Base-by-base conservation (phyloP, 1,140 invertebrate genomes). In the Formica exsecta region DNA sequence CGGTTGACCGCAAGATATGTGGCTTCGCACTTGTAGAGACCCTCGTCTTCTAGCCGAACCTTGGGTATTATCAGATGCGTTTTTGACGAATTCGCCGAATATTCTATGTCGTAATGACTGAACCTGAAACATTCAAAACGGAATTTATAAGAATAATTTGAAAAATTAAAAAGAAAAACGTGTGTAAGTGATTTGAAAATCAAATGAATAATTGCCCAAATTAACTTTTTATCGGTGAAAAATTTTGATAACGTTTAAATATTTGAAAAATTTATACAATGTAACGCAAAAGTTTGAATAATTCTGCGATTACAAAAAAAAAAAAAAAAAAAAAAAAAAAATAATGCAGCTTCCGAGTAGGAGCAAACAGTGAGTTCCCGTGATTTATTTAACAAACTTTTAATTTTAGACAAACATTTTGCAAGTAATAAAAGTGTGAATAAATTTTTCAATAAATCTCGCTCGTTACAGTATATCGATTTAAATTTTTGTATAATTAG, bases 21-120 rank as follows among this genome's bases (percentile, higher is more conserved):
- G 85, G 98, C 97, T 93, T 98, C 98, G 93, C 98, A 98, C 89
- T 97, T 97, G 95, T 98, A 98, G 9, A 97, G 95, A 0, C 97
- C 98, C 91, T 98, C 98, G 93, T 98, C 98, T 71, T 96, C 96
- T 13, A 97, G 95, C 75, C 96, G 95, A 5, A 98, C 95, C 44
- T 96, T 95, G 36, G 95, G 95, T 85, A 98, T 97, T 91, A 96
- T 96, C 91, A 98, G 94, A 91, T 96, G 96, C 0, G 97, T 96
- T 86, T 96, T 96, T 0, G 96, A 97, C 7, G 95, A 95, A 92
- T 97, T 96, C 6, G 95, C 94, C 38, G 95, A 95, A 94, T 97
- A 97, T 70, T 96, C 95, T 84, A 98, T 96, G 70, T 96, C 96
- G 22, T 22, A 22, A 22, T 22, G 22, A 22, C 22, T 22, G 22